Evolutionary conservation across 2,113 vertebrate species (phyloP).

Genomic region (Pluvialis apricaria): DNA sequence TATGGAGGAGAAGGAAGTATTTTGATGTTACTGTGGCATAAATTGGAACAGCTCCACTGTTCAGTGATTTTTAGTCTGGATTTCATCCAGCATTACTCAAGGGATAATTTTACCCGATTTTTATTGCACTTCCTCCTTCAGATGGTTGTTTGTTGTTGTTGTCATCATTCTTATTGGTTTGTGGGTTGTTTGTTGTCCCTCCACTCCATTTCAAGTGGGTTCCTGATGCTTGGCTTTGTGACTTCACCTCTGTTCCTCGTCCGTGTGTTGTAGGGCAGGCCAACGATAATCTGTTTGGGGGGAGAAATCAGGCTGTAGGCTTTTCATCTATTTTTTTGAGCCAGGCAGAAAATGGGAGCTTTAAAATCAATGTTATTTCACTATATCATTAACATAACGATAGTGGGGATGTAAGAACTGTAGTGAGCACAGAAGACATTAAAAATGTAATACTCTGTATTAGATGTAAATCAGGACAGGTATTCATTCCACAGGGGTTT

Average conservation of each 20-base stretch:
- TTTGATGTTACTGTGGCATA: conserved; percentile 1
- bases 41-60: not conserved
- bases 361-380: not conserved
- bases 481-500: not conserved
- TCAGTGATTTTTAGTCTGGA: not conserved
- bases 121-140: not conserved
- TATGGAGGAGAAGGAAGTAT: not conserved
- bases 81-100: conserved; percentile 12
- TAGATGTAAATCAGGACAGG: not conserved
- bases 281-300: not conserved
- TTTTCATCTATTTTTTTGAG: not conserved
- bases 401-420: not conserved
- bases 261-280: not conserved
- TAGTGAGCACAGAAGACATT: not conserved
- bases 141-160: not conserved
- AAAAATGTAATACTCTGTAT: not conserved
- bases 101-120: not conserved
- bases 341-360: not conserved
- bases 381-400: not conserved
- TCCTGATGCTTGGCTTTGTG: not conserved
- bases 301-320: not conserved
- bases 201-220: not conserved
- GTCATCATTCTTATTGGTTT: not conserved
- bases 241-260: not conserved
- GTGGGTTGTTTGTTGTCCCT: not conserved